Evolutionary conservation across 2,888 invertebrate genomes (phyloP).

Genomic region (Calameuta idolon): DNA sequence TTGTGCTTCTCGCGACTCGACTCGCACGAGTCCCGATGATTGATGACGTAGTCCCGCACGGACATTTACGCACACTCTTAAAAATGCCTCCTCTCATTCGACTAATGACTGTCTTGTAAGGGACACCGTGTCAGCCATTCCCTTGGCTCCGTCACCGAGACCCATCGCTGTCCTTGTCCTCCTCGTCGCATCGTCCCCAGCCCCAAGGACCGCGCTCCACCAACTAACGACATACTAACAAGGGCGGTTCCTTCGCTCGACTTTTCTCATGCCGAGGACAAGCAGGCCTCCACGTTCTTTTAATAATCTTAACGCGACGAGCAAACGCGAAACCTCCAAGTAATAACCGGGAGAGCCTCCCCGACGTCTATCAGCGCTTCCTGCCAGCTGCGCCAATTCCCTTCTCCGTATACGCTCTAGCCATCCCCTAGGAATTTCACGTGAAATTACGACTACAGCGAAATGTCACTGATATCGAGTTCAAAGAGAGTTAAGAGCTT

Average conservation of each 20-base stretch:
- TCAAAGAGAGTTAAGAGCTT: neutral
- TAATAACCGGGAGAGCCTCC: neutral
- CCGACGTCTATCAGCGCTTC: neutral
- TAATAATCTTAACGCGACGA: slow-evolving; percentile 8
- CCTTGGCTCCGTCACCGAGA: slow-evolving; percentile 17
- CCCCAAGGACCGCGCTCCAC: neutral
- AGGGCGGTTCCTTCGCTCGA: slow-evolving; percentile 32
- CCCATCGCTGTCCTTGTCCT: neutral
- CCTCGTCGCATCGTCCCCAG: neutral
- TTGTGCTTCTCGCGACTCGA: slow-evolving; percentile 40
- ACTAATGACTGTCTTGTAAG: slow-evolving; percentile 60
- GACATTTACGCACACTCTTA: slow-evolving; percentile 54
- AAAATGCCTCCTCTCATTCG: slow-evolving; percentile 51
- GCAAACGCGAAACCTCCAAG: neutral
- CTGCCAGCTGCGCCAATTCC: neutral
- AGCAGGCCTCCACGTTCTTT: neutral
- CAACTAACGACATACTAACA: slow-evolving; percentile 33
- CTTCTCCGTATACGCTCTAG: neutral
- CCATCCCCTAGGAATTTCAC: neutral
- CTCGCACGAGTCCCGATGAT: slow-evolving; percentile 50
- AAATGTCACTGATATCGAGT: neutral
- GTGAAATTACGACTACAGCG: neutral
- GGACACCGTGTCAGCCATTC: slow-evolving; percentile 52
- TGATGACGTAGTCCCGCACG: slow-evolving; percentile 54
- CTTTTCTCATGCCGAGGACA: neutral